Evolutionary conservation across 2,888 invertebrate species (phyloP), one percentile per base, ranked within the genome.

Genomic region (Polietes domitor): DNA sequence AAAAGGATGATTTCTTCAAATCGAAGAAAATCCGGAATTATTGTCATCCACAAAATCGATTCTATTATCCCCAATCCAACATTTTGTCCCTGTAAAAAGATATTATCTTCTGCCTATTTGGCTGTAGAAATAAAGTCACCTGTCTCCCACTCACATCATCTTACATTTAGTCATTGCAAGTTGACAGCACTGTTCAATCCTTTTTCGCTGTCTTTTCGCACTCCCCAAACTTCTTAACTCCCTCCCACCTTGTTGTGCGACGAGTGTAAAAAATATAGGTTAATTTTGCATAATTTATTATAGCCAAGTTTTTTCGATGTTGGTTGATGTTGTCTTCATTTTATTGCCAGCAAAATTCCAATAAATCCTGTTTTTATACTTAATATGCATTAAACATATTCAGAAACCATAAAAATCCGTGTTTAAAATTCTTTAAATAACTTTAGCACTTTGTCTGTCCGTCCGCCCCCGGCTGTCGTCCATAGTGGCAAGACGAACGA

Each of bases 351-450:
- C 32, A 61, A 61, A 19, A 19, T 65, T 68, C 61, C 71, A 43
- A 72, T 58, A 84, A 84, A 84, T 84, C 84, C 84, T 84, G 84
- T 78, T 84, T 76, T 73, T 55, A 72, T 19, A 61, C 28, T 84
- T 74, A 84, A 77, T 84, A 84, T 84, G 81, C 84, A 70, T 71
- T 55, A 47, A 76, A 50, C 84, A 84, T 79, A 77, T 73, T 26
- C 43, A 43, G 43, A 43, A 75, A 78, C 78, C 55, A 84, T 84
- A 80, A 84, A 84, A 84, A 84, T 84, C 84, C 84, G 84, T 84
- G 84, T 84, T 76, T 84, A 84, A 68, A 84, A 84, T 84, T 84
- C 81, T 81, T 84, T 84, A 84, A 84, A 84, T 84, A 43, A 73
- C 73, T 55, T 83, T 74, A 63, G 43, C 68, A 68, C 68, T 68